Percentiles rank a stretch among this genome's conserved stretches.
These are phyloP conservation scores for Gymnothorax reevesii DNA, from an alignment of 2,797 vertebrate genomes.

Conservation along the genomic window DNA sequence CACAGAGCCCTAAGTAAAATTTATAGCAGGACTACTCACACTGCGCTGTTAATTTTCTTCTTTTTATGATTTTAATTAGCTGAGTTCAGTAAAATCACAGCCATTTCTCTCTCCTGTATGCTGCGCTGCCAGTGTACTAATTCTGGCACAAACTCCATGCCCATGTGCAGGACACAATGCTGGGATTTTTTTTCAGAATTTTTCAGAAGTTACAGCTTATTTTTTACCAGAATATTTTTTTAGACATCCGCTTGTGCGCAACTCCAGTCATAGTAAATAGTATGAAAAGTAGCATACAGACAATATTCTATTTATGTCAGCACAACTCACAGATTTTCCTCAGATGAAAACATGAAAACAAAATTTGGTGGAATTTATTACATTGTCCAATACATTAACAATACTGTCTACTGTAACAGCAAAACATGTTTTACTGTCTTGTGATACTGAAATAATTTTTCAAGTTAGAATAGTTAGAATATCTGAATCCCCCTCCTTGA, in stretches of 20 bases:
- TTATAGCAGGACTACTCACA: slow-evolving; percentile 17
- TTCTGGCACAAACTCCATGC: slow-evolving; percentile 1
- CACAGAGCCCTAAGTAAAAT: slow-evolving; percentile 25
- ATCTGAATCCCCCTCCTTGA: no score
- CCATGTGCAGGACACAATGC: not conserved
- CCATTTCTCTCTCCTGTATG: slow-evolving; percentile 10
- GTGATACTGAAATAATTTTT: not conserved
- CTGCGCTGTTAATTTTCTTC: slow-evolving; percentile 30
- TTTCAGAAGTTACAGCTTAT: slow-evolving; percentile 13
- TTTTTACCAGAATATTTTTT: not conserved
- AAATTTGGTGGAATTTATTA: not conserved
- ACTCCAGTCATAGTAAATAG: not conserved
- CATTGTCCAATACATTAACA: not conserved
- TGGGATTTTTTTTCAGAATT: slow-evolving; percentile 13
- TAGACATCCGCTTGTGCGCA: slow-evolving; percentile 25
- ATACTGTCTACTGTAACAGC: not conserved
- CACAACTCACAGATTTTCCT: not conserved
- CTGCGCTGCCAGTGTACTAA: slow-evolving; percentile 33
- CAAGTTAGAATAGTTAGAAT: no score
- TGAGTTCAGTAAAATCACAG: slow-evolving; percentile 29
- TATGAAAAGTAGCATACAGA: not conserved
- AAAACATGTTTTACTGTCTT: not conserved
- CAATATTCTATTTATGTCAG: not conserved
- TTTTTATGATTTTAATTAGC: slow-evolving; percentile 45
- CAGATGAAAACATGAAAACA: not conserved